phyloP scores from a whole-genome alignment of 2,113 vertebrate species.

The Desmodus rotundus region DNA sequence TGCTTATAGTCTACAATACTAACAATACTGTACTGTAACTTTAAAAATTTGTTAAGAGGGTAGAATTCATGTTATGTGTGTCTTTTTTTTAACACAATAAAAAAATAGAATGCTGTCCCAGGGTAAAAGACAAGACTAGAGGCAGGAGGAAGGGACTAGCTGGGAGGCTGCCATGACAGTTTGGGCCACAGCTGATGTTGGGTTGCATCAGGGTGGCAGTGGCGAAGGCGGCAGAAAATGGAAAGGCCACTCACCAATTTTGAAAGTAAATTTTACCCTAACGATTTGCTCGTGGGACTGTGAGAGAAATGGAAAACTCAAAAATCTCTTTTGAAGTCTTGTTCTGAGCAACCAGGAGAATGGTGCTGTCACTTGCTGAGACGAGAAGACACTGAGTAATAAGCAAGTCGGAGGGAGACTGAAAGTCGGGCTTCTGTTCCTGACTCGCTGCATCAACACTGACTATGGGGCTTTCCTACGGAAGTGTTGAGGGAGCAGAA shows the following conservation, averaged over 20 bases:
- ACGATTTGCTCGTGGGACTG: background rate
- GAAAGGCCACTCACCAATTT: background rate
- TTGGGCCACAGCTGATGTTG: background rate
- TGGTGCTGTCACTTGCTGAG: background rate
- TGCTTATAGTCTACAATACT: too few species aligned
- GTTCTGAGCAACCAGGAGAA: background rate
- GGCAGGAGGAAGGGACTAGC: background rate
- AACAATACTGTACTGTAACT: too few species aligned
- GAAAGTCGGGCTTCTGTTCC: background rate
- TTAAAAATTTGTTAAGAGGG: too few species aligned
- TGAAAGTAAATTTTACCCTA: background rate
- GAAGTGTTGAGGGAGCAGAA: background rate
- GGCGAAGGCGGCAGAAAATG: background rate
- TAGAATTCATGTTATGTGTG: too few species aligned
- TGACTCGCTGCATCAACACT: fast-evolving
- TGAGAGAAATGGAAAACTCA: background rate
- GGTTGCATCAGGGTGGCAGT: background rate
- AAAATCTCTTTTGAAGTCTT: background rate
- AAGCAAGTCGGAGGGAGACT: background rate
- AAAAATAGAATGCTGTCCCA: too few species aligned
- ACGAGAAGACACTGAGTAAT: background rate
- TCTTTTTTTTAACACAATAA: too few species aligned
- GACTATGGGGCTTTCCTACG: fast-evolving
- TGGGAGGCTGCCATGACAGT: background rate
- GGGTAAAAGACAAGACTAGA: background rate